These are phyloP conservation scores for Fulmarus glacialis DNA, from an alignment of 2,113 vertebrate genomes.

Conservation along the genomic window DNA sequence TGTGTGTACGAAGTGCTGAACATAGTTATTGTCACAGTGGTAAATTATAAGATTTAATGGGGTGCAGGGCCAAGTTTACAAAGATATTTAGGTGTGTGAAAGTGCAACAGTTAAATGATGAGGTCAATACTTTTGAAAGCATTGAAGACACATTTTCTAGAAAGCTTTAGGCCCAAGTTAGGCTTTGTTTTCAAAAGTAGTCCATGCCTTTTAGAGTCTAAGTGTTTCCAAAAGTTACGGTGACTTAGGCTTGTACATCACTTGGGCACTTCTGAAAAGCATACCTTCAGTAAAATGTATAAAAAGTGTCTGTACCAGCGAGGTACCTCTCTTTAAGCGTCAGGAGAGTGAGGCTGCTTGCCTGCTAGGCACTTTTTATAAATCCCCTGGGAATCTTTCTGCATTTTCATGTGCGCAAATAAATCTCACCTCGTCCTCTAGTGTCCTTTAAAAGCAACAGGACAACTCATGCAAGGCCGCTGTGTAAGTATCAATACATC, in stretches of 20 bases:
- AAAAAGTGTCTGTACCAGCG: neutral
- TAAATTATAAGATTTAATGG: neutral
- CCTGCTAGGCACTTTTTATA: neutral
- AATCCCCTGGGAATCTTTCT: neutral
- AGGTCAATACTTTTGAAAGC: neutral
- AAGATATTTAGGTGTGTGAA: neutral
- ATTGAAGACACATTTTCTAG: neutral
- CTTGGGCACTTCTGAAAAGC: neutral
- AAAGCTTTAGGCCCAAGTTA: neutral
- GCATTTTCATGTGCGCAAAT: conserved; percentile 20
- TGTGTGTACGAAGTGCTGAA: neutral
- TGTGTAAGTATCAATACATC: neutral
- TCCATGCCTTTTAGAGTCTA: neutral
- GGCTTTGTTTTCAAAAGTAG: conserved; percentile 7
- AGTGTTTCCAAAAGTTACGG: conserved; percentile 5
- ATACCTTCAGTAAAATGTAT: neutral
- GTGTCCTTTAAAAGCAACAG: conserved; percentile 12
- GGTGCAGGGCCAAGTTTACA: neutral
- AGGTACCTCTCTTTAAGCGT: neutral
- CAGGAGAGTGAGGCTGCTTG: neutral
- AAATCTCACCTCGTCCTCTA: neutral
- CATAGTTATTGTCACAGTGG: neutral
- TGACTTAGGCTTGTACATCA: neutral
- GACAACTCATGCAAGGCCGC: neutral
- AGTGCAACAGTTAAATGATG: neutral